Evolutionary conservation across 2,113 vertebrate genomes (phyloP).

Genomic region (Antennarius striatus): DNA sequence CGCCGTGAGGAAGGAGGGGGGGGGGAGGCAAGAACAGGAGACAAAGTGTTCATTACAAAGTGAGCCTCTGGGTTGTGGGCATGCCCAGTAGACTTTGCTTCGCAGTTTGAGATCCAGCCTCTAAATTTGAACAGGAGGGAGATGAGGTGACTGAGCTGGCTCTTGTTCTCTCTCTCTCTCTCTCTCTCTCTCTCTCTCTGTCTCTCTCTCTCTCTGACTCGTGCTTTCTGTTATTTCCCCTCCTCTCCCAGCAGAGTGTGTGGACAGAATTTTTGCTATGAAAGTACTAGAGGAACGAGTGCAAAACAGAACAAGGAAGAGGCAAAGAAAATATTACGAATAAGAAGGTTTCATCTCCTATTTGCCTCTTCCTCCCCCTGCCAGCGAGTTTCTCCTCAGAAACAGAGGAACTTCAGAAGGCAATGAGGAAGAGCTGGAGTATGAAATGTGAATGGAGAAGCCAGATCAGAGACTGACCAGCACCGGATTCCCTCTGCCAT

Average conservation of each 20-base stretch:
- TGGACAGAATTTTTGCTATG: conserved; percentile 42
- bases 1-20: conserved; percentile 27
- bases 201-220: conserved; percentile 31
- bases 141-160: conserved; percentile 76
- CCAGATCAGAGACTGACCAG: conserved; percentile 46
- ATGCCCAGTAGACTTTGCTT: conserved; percentile 83
- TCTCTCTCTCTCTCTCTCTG: conserved; percentile 34
- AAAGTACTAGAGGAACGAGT: conserved; percentile 52
- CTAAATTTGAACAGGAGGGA: conserved; percentile 82
- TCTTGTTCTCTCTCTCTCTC: conserved; percentile 73
- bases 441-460: conserved; percentile 61
- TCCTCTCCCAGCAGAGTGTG: conserved; percentile 56
- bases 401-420: conserved; percentile 57
- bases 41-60: conserved; percentile 88
- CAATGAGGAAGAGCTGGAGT: conserved; percentile 52
- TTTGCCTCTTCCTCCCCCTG: conserved; percentile 51
- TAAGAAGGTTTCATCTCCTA: conserved; percentile 6
- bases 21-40: conserved; percentile 75
- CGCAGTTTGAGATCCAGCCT: conserved; percentile 83
- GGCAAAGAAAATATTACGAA: conserved; percentile 41
- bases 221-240: conserved; percentile 28
- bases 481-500: conserved; percentile 40
- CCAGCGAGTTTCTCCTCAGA: conserved; percentile 43
- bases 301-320: conserved; percentile 42
- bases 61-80: conserved; percentile 81